Conservation (phyloP, 2,888 invertebrate genomes). For the Drosophila paramelanica region DNA sequence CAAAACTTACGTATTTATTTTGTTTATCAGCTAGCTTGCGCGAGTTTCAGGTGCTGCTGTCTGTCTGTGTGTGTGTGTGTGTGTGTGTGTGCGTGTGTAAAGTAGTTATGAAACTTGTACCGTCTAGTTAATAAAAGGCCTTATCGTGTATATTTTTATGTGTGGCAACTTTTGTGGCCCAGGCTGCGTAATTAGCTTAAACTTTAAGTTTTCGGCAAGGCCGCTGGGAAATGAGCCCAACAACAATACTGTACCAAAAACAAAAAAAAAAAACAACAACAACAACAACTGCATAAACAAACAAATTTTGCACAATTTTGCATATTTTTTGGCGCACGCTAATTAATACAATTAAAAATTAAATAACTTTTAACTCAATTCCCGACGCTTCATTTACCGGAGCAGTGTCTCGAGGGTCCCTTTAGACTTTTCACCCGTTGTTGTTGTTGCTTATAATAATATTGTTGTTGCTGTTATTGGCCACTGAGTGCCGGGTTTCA, state of each 20-base stretch:
- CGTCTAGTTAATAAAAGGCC: conserved; percentile 48
- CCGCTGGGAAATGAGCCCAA: conserved; percentile 46
- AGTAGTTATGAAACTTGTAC: conserved; percentile 51
- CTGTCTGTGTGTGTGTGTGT: conserved; percentile 10
- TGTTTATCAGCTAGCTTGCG: background rate
- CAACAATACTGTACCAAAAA: conserved; percentile 6
- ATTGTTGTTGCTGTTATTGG: conserved; percentile 47
- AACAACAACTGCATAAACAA: conserved; percentile 66
- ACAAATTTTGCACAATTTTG: conserved; percentile 56
- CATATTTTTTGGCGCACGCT: conserved; percentile 45
- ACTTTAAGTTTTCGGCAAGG: conserved; percentile 47
- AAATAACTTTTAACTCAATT: conserved; percentile 69
- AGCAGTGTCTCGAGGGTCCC: conserved; percentile 28
- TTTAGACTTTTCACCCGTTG: conserved; percentile 12
- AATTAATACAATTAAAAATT: conserved; percentile 77
- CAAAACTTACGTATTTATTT: conserved; percentile 6
- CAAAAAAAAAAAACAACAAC: background rate
- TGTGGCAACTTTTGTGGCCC: conserved; percentile 47
- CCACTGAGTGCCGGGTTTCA: conserved; percentile 36
- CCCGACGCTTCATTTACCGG: conserved; percentile 53
- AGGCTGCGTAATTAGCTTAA: conserved; percentile 59
- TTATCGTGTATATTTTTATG: conserved; percentile 49
- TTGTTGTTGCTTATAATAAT: conserved; percentile 8
- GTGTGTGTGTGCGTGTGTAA: conserved; percentile 23
- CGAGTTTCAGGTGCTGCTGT: conserved; percentile 3